Evolutionary conservation across 2,797 vertebrate genomes (phyloP).

Genomic region (Momotus momota): DNA sequence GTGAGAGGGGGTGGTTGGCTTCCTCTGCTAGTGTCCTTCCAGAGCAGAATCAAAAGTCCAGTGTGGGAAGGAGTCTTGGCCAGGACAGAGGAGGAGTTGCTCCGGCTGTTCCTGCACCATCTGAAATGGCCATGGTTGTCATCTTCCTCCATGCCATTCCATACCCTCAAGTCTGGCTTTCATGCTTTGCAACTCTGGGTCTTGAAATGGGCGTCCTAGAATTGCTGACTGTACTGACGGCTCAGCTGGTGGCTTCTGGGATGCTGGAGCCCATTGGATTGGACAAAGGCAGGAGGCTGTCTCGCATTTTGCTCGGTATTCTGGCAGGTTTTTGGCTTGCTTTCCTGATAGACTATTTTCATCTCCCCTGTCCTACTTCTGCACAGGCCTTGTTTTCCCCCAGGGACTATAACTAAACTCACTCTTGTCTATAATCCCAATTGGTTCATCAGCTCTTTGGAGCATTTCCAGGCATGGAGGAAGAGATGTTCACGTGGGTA

Average conservation of each 20-base stretch:
- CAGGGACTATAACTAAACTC: constrained; percentile 44
- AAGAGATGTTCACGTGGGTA: constrained; percentile 41
- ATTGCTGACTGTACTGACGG: constrained; percentile 44
- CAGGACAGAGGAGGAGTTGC: too few relatives aligned
- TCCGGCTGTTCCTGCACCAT: too few relatives aligned
- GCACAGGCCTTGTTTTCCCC: constrained; percentile 30
- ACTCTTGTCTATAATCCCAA: constrained; percentile 43
- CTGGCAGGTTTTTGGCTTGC: constrained; percentile 57
- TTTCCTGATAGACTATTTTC: constrained; percentile 63
- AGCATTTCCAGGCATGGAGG: constrained; percentile 49
- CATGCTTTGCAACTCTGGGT: neutral
- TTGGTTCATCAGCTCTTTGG: constrained; percentile 57
- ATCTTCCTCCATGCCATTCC: neutral
- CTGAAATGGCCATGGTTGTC: too few relatives aligned
- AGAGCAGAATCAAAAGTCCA: neutral
- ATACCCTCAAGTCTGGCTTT: neutral
- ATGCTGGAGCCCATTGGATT: constrained; percentile 8
- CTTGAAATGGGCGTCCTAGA: constrained; percentile 38
- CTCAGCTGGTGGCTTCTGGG: constrained; percentile 48
- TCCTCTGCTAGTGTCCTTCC: neutral
- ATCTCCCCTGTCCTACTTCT: constrained; percentile 62
- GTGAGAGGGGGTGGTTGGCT: neutral
- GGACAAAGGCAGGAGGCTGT: constrained; percentile 24
- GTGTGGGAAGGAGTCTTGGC: too few relatives aligned
- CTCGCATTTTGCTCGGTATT: neutral